phyloP scores from a whole-genome alignment of 2,113 vertebrate genomes.

The Pleuronectes platessa region DNA sequence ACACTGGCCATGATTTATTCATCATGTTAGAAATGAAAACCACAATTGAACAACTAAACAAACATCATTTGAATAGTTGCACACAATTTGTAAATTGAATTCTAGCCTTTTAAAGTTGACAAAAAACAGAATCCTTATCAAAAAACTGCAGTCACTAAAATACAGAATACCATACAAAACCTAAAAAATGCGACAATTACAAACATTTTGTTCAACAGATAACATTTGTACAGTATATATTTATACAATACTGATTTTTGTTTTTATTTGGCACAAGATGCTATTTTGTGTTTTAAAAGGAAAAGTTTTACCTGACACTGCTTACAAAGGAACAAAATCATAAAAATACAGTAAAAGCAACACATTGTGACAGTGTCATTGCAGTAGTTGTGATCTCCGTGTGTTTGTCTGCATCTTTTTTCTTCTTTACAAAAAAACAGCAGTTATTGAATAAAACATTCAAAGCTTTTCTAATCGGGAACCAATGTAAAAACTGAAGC shows the following conservation, averaged over 20 bases:
- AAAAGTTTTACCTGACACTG: constrained; percentile 70
- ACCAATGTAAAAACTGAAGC: constrained; percentile 47
- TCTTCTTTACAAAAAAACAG: constrained; percentile 56
- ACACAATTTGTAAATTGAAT: constrained; percentile 78
- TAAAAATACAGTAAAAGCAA: constrained; percentile 67
- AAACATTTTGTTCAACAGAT: constrained; percentile 83
- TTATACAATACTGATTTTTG: constrained; percentile 83
- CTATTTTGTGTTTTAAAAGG: constrained; percentile 75
- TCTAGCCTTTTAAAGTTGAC: constrained; percentile 72
- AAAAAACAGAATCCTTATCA: constrained; percentile 69
- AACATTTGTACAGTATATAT: constrained; percentile 85
- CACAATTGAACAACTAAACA: constrained; percentile 20
- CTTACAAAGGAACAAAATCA: constrained; percentile 31
- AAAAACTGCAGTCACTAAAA: constrained; percentile 80
- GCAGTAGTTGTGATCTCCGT: constrained; percentile 71
- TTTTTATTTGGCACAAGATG: constrained; percentile 84
- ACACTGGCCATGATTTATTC: background rate
- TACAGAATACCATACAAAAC: constrained; percentile 85
- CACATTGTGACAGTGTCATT: constrained; percentile 61
- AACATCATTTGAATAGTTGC: constrained; percentile 35
- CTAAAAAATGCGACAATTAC: constrained; percentile 86
- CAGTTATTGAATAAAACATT: constrained; percentile 69
- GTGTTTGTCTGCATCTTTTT: constrained; percentile 60
- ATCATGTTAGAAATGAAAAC: background rate
- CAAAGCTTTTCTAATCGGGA: constrained; percentile 61